Evolutionary conservation across 1,140 invertebrate genomes (phyloP).

Genomic region (Drosophila nigromelanica): DNA sequence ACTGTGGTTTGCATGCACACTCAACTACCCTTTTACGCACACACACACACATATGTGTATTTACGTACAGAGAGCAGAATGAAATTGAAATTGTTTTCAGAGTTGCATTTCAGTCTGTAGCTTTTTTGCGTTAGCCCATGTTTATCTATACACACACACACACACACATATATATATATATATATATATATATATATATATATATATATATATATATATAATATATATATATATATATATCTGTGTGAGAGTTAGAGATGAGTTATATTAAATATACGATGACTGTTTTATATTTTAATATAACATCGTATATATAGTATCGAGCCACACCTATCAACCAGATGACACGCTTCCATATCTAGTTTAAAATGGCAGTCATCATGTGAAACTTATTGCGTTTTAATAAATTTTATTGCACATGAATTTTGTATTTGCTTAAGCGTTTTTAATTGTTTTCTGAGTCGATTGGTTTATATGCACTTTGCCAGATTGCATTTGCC

Average conservation of each 20-base stretch:
- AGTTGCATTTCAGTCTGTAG: constrained; percentile 4
- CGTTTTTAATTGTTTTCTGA: constrained; percentile 43
- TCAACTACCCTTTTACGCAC: constrained; percentile 9
- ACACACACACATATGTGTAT: background rate
- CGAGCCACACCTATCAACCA: too few species aligned
- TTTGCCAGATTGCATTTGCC: constrained; percentile 43
- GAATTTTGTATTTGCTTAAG: constrained; percentile 22
- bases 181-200: background rate
- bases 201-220: background rate
- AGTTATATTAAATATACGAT: background rate
- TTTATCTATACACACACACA: too few species aligned
- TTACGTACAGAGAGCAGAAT: background rate
- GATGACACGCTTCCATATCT: background rate
- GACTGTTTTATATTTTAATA: too few species aligned
- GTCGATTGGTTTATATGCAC: constrained; percentile 20
- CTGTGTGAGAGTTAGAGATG: background rate
- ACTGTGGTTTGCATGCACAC: constrained; percentile 19
- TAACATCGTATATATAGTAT: too few species aligned
- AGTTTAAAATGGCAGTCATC: constrained; percentile 8
- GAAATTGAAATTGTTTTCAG: constrained; percentile 49
- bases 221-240: background rate
- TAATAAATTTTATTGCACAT: constrained; percentile 39
- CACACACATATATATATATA: background rate
- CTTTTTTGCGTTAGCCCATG: background rate
- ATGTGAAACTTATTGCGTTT: constrained; percentile 34